These are phyloP conservation scores for Leptinotarsa rubiginosa DNA, from an alignment of 2,888 invertebrate species.

Conservation along the genomic window DNA sequence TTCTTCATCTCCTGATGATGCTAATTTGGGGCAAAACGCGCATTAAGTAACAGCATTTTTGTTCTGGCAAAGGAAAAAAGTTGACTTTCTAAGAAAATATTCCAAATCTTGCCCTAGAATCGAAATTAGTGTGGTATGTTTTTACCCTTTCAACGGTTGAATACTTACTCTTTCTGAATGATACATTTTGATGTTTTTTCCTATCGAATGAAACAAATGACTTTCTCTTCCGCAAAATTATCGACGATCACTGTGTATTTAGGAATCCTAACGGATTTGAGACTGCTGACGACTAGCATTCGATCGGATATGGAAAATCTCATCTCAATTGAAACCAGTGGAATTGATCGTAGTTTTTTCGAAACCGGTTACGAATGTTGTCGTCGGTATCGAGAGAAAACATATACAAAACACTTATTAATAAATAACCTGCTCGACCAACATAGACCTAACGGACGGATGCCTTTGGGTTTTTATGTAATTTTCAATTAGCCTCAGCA, in stretches of 20 bases:
- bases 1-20: no score
- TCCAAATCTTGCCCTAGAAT: no score
- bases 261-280: background rate
- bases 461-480: conserved; percentile 53
- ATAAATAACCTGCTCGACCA: conserved; percentile 45
- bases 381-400: conserved; percentile 42
- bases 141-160: no score
- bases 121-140: no score
- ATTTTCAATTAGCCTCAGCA: conserved; percentile 53
- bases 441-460: conserved; percentile 45
- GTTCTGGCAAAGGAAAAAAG: no score
- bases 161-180: no score
- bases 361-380: conserved; percentile 46
- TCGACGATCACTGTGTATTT: background rate
- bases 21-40: no score
- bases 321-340: conserved; percentile 40
- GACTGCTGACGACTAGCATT: background rate
- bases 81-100: no score
- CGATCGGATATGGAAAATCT: conserved; percentile 32
- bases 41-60: no score
- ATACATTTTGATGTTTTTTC: no score
- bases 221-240: background rate
- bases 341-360: conserved; percentile 42
- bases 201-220: background rate
- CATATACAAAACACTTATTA: conserved; percentile 49